Base-by-base conservation (phyloP, 2,888 invertebrate genomes). In the Aspidiotus destructor region DNA sequence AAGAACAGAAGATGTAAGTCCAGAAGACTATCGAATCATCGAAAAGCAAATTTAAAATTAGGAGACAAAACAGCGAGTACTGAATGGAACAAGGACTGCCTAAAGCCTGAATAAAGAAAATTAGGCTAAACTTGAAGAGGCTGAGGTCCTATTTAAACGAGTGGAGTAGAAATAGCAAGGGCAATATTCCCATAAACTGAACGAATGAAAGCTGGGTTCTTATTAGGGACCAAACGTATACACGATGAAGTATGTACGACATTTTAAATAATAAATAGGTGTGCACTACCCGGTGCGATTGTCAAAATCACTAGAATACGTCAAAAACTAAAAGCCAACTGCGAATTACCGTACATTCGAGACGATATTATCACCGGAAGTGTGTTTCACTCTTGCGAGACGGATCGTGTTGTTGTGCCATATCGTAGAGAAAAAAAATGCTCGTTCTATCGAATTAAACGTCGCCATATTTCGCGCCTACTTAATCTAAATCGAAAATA, bases 401-500 rank as follows among this genome's bases (percentile, higher is more conserved):
- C 11, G 40, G 55, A 28, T 28, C 10, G 58, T 40, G 58, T 28
- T n/a, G 17, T 6, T 40, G 58, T 6, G 10, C n/a, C n/a, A 48
- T n/a, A n/a, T 48, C 48, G 48, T 40, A 28, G 28, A 28, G 28
- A 58, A 58, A 58, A 58, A 55, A 15, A 58, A 13, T 13, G 58
- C 6, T 13, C 28, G 8, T 40, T 58, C 58, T 13, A 17, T 58
- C 58, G 58, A 17, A 55, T 55, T n/a, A n/a, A n/a, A 55, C 55
- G 55, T 16, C 55, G 28, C 58, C 48, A 48, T 48, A 48, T 58
- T 57, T 60, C 57, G 44, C 58, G 65, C 52, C 60, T 65, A 65
- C 48, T 65, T 57, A 60, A 65, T 42, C 44, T 57, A 65, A 65
- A 65, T 65, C 44, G 65, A 65, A 65, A 65, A 58, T 65, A 65